Percentiles rank a stretch among this genome's conserved stretches.
Conservation (phyloP, 2,797 vertebrate genomes). For the Graptemys geographica region DNA sequence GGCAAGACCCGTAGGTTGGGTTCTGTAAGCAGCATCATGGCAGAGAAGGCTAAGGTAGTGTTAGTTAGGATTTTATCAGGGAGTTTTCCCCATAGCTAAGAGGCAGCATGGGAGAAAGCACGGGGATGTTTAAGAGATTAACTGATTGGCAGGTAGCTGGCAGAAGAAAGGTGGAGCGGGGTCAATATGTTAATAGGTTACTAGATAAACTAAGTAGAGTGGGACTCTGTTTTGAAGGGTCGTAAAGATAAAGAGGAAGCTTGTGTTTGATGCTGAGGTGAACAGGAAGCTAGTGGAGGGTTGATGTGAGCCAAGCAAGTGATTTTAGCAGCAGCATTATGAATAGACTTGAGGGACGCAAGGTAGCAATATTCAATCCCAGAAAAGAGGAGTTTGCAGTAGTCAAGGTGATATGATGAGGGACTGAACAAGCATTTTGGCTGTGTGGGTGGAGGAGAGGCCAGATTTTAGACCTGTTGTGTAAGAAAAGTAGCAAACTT, state of each 20-base stretch:
- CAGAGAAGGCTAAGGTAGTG: too few species aligned
- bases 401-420: background rate
- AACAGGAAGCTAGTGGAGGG: background rate
- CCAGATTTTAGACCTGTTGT: background rate
- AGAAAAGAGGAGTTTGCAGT: background rate
- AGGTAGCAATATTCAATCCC: background rate
- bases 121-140: too few species aligned
- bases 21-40: too few species aligned
- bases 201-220: too few species aligned
- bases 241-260: background rate
- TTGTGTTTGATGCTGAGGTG: background rate
- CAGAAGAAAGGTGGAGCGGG: too few species aligned
- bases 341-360: background rate
- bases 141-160: too few species aligned
- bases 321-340: background rate
- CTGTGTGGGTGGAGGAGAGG: background rate
- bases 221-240: background rate
- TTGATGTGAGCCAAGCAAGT: background rate
- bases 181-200: too few species aligned
- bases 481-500: background rate
- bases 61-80: too few species aligned
- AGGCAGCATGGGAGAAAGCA: too few species aligned
- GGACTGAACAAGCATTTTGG: background rate
- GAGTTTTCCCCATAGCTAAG: too few species aligned
- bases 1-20: too few species aligned